Conservation (phyloP, 2,888 invertebrate genomes). For the Cactoblastis cactorum region DNA sequence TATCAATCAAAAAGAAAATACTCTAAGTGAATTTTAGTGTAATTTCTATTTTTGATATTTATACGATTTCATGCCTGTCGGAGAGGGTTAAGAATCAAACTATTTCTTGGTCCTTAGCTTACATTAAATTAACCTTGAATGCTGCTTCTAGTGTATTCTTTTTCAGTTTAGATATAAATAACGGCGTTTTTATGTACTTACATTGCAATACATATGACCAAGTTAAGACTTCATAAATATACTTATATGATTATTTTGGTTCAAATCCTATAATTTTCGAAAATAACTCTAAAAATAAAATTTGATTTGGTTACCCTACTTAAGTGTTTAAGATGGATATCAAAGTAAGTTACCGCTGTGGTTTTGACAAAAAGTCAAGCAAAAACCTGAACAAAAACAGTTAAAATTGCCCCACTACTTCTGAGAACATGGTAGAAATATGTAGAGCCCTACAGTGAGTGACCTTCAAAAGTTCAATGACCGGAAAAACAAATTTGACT, state of each 20-base stretch:
- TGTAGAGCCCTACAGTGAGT: not conserved
- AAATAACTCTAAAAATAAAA: not conserved
- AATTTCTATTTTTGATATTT: not conserved
- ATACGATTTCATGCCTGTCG: too few relatives aligned
- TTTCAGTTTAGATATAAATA: too few relatives aligned
- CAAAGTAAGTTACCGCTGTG: constrained; percentile 8
- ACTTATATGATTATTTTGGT: not conserved
- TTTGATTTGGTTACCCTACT: not conserved
- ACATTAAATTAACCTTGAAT: too few relatives aligned
- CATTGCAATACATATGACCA: too few relatives aligned
- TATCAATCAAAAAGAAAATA: not conserved
- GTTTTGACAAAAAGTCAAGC: not conserved
- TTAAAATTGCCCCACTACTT: not conserved
- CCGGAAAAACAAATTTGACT: not conserved
- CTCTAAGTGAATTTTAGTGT: not conserved
- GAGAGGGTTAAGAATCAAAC: too few relatives aligned
- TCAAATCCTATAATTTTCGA: not conserved
- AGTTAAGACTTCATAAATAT: too few relatives aligned
- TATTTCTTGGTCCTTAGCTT: too few relatives aligned
- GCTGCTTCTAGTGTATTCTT: too few relatives aligned
- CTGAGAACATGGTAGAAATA: not conserved
- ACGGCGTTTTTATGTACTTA: too few relatives aligned
- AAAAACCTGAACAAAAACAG: constrained; percentile 8
- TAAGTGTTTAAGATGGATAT: constrained; percentile 13
- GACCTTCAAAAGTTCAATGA: constrained; percentile 8